phyloP scores from a whole-genome alignment of 2,113 vertebrate genomes.

The Sapayoa aenigma region DNA sequence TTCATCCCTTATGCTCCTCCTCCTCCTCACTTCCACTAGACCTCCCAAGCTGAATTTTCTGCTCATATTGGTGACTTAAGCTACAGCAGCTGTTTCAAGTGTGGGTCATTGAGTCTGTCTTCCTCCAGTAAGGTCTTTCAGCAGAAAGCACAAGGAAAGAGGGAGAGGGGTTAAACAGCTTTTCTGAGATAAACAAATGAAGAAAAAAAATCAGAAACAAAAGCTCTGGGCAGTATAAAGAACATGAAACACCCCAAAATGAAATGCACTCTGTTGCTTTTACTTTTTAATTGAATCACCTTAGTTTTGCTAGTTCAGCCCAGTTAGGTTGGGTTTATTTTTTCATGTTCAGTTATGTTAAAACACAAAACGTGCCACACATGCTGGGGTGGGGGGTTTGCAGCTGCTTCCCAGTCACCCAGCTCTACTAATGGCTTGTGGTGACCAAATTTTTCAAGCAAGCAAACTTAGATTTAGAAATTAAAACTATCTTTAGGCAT shows the following conservation, averaged over 20 bases:
- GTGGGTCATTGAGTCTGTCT: not conserved
- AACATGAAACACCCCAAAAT: not conserved
- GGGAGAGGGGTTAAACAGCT: not conserved
- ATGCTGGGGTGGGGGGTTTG: accelerated
- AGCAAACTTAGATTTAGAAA: not conserved
- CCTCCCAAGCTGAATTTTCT: not conserved
- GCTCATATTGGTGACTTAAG: not conserved
- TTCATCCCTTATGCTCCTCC: not conserved
- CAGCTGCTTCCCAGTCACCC: not conserved
- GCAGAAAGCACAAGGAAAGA: not conserved
- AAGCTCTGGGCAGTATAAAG: not conserved
- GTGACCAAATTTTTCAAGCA: not conserved
- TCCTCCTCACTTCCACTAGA: not conserved
- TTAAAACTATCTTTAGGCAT: not conserved
- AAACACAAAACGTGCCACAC: not conserved
- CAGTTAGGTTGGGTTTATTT: not conserved
- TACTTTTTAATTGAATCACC: not conserved
- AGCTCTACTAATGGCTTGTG: not conserved
- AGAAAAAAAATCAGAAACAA: not conserved
- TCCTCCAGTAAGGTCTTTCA: not conserved
- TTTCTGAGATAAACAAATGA: not conserved
- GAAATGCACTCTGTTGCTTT: not conserved
- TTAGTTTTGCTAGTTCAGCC: not conserved
- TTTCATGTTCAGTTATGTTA: accelerated
- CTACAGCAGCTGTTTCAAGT: not conserved